Evolutionary conservation across 1,140 invertebrate species (phyloP).

Genomic region (Psix sp.): DNA sequence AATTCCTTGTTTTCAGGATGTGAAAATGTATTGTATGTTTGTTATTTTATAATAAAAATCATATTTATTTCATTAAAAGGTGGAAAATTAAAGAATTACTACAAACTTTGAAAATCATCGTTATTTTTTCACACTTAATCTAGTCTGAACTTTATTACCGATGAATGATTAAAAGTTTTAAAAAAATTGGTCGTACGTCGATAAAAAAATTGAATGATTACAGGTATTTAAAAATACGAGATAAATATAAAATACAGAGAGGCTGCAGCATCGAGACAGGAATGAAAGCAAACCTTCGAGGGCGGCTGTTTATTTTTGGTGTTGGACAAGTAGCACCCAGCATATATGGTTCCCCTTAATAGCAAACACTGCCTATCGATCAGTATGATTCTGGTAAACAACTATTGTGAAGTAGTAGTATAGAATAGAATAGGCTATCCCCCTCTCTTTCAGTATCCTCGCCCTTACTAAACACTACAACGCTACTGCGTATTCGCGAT

Average conservation of each 20-base stretch:
- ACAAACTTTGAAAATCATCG: too few relatives aligned
- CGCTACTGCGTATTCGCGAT: constrained; percentile 68
- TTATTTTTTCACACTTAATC: too few relatives aligned
- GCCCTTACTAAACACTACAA: constrained; percentile 64
- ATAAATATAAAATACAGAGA: constrained; percentile 30
- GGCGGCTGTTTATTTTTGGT: constrained; percentile 75
- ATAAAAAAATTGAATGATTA: constrained; percentile 26
- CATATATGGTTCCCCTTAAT: constrained; percentile 75
- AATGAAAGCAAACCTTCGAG: constrained; percentile 51
- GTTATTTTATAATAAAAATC: too few relatives aligned
- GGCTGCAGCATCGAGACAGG: constrained; percentile 13
- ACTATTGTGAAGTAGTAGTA: constrained; percentile 74
- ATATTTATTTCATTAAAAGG: not conserved
- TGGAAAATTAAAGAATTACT: not conserved
- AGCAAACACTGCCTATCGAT: constrained; percentile 77
- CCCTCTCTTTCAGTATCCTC: constrained; percentile 58
- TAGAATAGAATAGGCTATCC: constrained; percentile 66
- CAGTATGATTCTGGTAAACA: constrained; percentile 77
- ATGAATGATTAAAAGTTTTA: too few relatives aligned
- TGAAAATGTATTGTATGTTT: too few relatives aligned
- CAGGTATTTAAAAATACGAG: constrained; percentile 44
- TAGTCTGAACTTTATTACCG: too few relatives aligned
- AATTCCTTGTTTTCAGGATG: too few relatives aligned
- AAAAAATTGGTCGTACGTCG: too few relatives aligned
- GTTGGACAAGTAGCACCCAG: constrained; percentile 74